Percentiles rank a stretch among this genome's conserved stretches.
Evolutionary conservation across 2,113 vertebrate species (phyloP).

Genomic region (Spheniscus mendiculus): DNA sequence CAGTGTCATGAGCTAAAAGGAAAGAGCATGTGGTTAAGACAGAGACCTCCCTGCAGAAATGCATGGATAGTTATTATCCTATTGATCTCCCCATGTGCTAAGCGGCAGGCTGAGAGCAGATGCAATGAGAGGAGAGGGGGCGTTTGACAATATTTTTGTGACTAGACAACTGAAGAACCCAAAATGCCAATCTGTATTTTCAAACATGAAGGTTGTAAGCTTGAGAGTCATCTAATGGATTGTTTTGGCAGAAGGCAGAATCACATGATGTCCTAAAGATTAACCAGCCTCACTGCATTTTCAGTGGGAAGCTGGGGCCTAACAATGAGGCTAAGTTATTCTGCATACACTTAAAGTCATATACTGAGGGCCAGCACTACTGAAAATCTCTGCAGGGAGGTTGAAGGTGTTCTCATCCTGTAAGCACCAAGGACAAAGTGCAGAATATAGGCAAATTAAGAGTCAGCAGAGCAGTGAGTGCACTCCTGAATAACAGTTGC

Average conservation of each 20-base stretch:
- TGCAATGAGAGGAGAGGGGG: not conserved
- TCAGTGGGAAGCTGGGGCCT: not conserved
- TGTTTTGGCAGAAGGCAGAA: not conserved
- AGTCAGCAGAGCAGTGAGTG: not conserved
- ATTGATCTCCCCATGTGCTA: not conserved
- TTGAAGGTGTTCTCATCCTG: not conserved
- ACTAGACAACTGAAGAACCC: not conserved
- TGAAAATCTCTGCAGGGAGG: not conserved
- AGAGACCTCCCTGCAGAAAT: not conserved
- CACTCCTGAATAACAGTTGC: not conserved
- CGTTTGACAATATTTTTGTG: not conserved
- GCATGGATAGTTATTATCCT: not conserved
- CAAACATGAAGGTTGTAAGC: not conserved
- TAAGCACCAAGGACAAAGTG: not conserved
- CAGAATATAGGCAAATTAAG: not conserved
- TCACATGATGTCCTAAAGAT: not conserved
- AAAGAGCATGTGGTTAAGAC: constrained; percentile 31
- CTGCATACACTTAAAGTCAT: not conserved
- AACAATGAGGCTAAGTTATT: not conserved
- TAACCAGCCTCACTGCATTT: not conserved
- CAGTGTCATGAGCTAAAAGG: constrained; percentile 93
- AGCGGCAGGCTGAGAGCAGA: not conserved
- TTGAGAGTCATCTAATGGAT: not conserved
- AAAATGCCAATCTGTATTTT: not conserved
- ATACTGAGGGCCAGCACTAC: not conserved